Base-by-base conservation (phyloP, 2,888 invertebrate species). In the Matsumyia berberina region DNA sequence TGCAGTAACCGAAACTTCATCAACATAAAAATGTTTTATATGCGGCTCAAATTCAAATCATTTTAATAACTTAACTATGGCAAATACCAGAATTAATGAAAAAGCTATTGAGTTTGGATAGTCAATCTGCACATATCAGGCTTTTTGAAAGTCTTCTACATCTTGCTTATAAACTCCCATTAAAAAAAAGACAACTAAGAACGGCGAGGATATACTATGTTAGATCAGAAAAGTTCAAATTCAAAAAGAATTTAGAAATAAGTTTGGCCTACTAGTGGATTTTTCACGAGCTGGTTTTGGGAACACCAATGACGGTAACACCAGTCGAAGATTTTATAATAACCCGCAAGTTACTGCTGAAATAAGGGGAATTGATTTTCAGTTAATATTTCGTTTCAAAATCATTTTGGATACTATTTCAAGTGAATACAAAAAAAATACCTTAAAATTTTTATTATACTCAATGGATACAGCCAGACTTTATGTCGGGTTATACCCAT, bases 281-380 rank as follows among this genome's bases (percentile, higher is more conserved):
- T 1, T 24, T 3, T 4, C 57, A 89, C 89, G 73, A 57, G 85
- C 8, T 3, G 87, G 88, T 11, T 88, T 88, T 62, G 89, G 89
- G 5, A 90, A 88, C 53, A 88, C 88, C 0, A 90, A 89, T 87
- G 88, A 89, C 64, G 88, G 88, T n/a, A 89, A 88, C 72, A 89
- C 88, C 0, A 88, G 87, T 64, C 78, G 89, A 70, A 86, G 88
- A 66, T 90, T 89, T 87, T 90, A 89, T 87, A 86, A 86, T 15
- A 60, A 89, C 72, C 87, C 88, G 0, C 24, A 5, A 6, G 19
- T 12, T 1, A 51, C 49, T 24, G 3, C 2, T 9, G 53, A 29
- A 12, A 9, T 67, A 6, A 53, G n/a, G 17, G 17, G 49, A 42
- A 0, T 7, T 39, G 0, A 53, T 39, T 3, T 15, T 1, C 4